Evolutionary conservation across 1,140 invertebrate species (phyloP), one percentile per base, ranked within the genome.

Genomic region (Sesamia nonagrioides): DNA sequence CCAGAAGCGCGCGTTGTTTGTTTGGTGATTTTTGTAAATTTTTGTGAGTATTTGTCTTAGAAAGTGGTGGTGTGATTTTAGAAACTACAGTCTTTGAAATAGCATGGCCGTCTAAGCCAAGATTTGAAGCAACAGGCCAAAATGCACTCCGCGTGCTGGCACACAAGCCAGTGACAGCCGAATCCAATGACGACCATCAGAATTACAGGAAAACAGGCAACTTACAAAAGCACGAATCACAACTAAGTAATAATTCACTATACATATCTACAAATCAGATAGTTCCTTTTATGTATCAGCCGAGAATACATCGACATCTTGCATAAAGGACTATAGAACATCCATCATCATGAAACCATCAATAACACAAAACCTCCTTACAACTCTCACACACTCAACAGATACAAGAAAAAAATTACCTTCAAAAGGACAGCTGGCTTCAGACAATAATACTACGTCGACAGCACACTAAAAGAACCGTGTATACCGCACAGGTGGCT

Each of bases 401-500:
- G 40, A 56, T 33, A 72, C 37, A 52, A 74, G 58, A 79, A 84
- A 58, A 81, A 82, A 66, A 71, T 50, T 89, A 88, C 86, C 86
- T 88, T 27, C 15, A 35, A 58, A 50, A 35, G 21, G 75, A 69
- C 69, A 78, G 80, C 48, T 71, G 45, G 80, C 61, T 71, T 35
- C 76, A 37, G 15, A 74, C 82, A 85, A 86, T 82, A 82, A 81
- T 77, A 82, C 83, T 84, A 78, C 56, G 71, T 85, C 84, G 82
- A 84, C 80, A 78, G 78, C 45, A 81, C 82, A 84, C 69, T 75
- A 48, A 78, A n/a, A 73, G 21, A 73, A 80, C 82, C 86, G 83
- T 77, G 74, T 89, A 86, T 72, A 83, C 83, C 83, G 83, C 84
- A 87, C 88, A 89, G 88, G 85, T 89, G 88, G 84, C 82, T 85